Evolutionary conservation across 2,888 invertebrate genomes (phyloP).

Genomic region (Zeuzera pyrina): DNA sequence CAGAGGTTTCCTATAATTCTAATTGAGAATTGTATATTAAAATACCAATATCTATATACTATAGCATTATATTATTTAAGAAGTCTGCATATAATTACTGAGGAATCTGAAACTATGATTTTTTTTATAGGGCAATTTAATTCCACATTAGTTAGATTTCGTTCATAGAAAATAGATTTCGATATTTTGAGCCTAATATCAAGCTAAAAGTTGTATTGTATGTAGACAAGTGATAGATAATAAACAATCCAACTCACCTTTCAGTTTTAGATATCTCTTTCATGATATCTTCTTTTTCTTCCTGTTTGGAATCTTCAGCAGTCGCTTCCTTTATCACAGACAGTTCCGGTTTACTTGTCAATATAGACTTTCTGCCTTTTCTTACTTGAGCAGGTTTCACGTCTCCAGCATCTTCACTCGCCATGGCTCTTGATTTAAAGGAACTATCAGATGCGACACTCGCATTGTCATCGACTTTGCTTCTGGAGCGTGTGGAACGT

Average conservation of each 20-base stretch:
- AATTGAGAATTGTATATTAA: too few species aligned
- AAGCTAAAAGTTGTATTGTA: not conserved
- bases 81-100: too few species aligned
- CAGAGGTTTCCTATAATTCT: too few species aligned
- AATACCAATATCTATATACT: too few species aligned
- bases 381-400: conserved; percentile 22
- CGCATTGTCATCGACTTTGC: conserved; percentile 43
- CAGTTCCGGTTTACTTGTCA: conserved; percentile 47
- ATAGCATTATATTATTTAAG: too few species aligned
- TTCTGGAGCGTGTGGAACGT: conserved; percentile 30
- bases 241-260: conserved; percentile 36
- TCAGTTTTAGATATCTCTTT: conserved; percentile 35
- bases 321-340: conserved; percentile 60
- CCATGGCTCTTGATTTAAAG: conserved; percentile 28
- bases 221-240: not conserved
- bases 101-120: too few species aligned
- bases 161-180: too few species aligned
- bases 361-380: conserved; percentile 42
- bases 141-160: too few species aligned
- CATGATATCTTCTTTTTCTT: conserved; percentile 26
- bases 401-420: conserved; percentile 31
- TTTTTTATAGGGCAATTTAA: too few species aligned
- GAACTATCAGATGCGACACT: conserved; percentile 49
- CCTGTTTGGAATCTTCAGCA: conserved; percentile 29
- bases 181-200: too few species aligned